phyloP scores from a whole-genome alignment of 2,888 invertebrate species.

The Matsumyia berberina region DNA sequence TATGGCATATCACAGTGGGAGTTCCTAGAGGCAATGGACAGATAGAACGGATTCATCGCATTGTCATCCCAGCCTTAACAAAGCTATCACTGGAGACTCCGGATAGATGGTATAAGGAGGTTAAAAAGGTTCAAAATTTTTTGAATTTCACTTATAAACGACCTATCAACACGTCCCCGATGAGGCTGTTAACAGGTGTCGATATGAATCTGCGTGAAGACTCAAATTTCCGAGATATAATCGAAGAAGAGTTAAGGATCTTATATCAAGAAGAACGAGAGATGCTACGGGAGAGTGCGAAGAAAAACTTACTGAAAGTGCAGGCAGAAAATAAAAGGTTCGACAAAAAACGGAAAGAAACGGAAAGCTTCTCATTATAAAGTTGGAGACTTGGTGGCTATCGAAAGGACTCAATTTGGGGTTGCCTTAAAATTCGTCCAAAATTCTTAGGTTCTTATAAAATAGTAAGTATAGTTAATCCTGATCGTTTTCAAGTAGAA shows the following conservation, averaged over 20 bases:
- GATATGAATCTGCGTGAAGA: not conserved
- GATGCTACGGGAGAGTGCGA: slow-evolving; percentile 31
- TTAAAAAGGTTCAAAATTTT: not conserved
- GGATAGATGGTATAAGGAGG: slow-evolving; percentile 77
- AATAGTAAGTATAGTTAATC: no score
- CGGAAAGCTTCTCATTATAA: no score
- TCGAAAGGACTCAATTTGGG: no score
- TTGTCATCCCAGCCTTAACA: slow-evolving; percentile 55
- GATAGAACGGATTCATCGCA: slow-evolving; percentile 50
- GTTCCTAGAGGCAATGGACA: slow-evolving; percentile 56
- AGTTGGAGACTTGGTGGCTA: no score
- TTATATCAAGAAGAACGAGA: slow-evolving; percentile 38
- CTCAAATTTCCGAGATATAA: not conserved
- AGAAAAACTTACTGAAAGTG: slow-evolving; percentile 34
- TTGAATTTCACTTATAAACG: not conserved
- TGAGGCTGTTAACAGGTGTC: not conserved
- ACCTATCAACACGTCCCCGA: not conserved
- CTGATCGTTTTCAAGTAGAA: no score
- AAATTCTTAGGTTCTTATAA: no score
- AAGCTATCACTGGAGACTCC: slow-evolving; percentile 43
- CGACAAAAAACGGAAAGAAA: no score
- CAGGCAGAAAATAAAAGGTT: slow-evolving; percentile 66
- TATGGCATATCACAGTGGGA: slow-evolving; percentile 13
- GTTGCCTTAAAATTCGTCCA: no score
- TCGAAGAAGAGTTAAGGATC: slow-evolving; percentile 26